Evolutionary conservation across 2,888 invertebrate genomes (phyloP).

Genomic region (Venustoraphidia nigricollis): DNA sequence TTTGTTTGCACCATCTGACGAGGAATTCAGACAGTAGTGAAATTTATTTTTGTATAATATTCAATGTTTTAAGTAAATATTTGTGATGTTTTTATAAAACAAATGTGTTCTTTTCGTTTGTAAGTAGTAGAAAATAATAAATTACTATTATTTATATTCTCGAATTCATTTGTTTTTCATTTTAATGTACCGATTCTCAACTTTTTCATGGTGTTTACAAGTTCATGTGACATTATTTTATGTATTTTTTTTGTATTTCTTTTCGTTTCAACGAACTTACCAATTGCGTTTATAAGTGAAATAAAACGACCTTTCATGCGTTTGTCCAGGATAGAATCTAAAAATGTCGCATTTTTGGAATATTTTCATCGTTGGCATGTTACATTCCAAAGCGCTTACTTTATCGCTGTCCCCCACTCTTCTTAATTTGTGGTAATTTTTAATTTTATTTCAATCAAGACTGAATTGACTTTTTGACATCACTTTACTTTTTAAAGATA

Average conservation of each 20-base stretch:
- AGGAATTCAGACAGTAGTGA: constrained; percentile 1
- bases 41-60: not conserved
- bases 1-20: not conserved
- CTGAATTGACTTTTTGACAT: no score
- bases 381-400: constrained; percentile 6
- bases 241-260: not conserved
- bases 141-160: not conserved
- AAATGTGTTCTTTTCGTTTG: not conserved
- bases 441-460: no score
- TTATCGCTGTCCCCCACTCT: not conserved
- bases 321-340: no score
- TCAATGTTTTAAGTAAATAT: not conserved
- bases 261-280: no score
- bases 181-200: not conserved
- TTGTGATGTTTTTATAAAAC: not conserved
- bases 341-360: no score
- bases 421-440: not conserved
- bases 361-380: not conserved
- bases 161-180: not conserved
- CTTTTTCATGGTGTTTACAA: not conserved
- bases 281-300: no score
- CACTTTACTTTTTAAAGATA: no score
- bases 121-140: not conserved
- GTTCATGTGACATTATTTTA: not conserved
- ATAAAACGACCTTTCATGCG: no score